Base-by-base conservation (phyloP, 2,113 vertebrate species). In the Oryzias javanicus region DNA sequence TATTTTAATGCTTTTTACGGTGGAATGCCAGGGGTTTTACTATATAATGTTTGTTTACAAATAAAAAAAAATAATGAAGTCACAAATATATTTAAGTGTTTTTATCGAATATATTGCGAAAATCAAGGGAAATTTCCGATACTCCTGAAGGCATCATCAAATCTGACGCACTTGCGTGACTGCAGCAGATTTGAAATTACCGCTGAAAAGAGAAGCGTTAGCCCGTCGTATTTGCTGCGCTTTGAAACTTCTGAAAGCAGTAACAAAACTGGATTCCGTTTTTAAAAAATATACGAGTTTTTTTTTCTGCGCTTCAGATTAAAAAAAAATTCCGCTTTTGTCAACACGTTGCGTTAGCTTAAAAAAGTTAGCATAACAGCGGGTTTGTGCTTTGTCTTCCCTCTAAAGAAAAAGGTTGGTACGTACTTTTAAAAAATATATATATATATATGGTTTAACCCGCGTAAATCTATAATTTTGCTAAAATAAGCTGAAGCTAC, bases 121-220 rank as follows among this genome's bases (percentile, higher is more conserved):
- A 8, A 10, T 10, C 0, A n/a, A 1, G 1, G 17, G 20, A 67
- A 63, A 0, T 2, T 0, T 35, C 60, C 49, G 4, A 55, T 29
- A 0, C 17, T 29, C 20, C 0, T 52, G 4, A 79, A 76, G 0
- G 19, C 57, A 1, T 19, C 55, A 15, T 15, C 3, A 16, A 55
- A 55, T 45, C 5, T 1, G 10, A 35, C 35, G 35, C 48, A 75
- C 61, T 48, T 60, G 74, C 1, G 20, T 24, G 0, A 53, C 6
- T 35, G 6, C 7, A 0, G 24, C 44, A 15, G 15, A 0, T 42
- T 2, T 4, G 18, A 3, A 0, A 4, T 6, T 3, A 10, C 2
- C 6, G 16, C 6, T 53, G 4, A 53, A n/a, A 12, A 14, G 0
- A 7, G n/a, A 1, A 58, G 12, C 8, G 8, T 14, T 27, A 13